These are phyloP conservation scores for Pluvialis apricaria DNA, from an alignment of 2,113 vertebrate genomes.

Conservation along the genomic window DNA sequence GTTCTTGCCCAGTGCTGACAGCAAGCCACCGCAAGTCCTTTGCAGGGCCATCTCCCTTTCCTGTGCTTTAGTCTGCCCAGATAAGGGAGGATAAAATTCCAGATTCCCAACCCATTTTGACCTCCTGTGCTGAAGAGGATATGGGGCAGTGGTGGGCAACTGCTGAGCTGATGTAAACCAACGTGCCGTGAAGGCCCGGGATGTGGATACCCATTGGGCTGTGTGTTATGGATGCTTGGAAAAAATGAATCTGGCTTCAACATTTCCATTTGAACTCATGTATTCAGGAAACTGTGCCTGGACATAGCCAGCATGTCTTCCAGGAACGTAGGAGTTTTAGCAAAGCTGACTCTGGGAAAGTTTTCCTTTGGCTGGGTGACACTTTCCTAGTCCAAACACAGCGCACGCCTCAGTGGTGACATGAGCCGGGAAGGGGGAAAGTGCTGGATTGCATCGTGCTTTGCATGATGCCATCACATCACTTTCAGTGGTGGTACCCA, in stretches of 20 bases:
- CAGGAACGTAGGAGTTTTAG: fast-evolving
- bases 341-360: neutral
- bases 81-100: neutral
- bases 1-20: neutral
- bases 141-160: no score
- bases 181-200: fast-evolving
- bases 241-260: neutral
- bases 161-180: neutral
- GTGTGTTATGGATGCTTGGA: neutral
- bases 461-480: fast-evolving
- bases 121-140: neutral
- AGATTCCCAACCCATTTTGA: neutral
- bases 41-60: neutral
- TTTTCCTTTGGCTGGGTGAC: neutral
- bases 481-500: fast-evolving
- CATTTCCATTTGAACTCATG: neutral
- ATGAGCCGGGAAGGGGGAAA: neutral
- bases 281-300: neutral
- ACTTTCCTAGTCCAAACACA: neutral
- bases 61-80: neutral
- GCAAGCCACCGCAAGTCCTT: neutral
- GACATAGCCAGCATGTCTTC: fast-evolving
- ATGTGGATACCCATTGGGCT: neutral
- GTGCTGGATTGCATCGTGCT: neutral
- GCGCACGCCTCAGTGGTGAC: neutral